phyloP scores from a whole-genome alignment of 2,888 invertebrate genomes.

The Clitarchus hookeri region DNA sequence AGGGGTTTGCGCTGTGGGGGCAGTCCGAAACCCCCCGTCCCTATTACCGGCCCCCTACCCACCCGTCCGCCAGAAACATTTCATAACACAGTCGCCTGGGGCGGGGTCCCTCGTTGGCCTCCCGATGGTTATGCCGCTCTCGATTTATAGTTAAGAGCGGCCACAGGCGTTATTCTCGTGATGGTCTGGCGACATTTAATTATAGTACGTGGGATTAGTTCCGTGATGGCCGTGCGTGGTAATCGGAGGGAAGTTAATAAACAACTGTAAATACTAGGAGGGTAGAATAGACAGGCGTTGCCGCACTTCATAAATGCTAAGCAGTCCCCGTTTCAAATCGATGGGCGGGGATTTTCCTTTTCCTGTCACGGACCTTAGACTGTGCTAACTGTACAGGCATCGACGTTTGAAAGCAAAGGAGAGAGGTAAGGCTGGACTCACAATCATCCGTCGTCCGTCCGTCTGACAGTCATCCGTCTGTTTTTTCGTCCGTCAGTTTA shows the following conservation, averaged over 20 bases:
- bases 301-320: too few species aligned
- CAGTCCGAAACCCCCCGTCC: background rate
- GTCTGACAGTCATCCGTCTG: too few species aligned
- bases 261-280: too few species aligned
- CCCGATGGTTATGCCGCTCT: background rate
- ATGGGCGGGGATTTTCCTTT: too few species aligned
- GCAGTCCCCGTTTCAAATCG: too few species aligned
- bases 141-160: background rate
- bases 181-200: background rate
- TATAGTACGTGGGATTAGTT: constrained; percentile 14
- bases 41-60: background rate
- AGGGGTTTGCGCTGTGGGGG: background rate
- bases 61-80: background rate
- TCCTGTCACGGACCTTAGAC: too few species aligned
- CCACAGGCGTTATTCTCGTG: background rate
- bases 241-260: background rate
- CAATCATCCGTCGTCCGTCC: too few species aligned
- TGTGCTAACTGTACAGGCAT: too few species aligned
- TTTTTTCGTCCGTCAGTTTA: too few species aligned
- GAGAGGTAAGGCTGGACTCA: too few species aligned
- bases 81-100: background rate
- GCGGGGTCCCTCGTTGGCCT: background rate
- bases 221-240: background rate
- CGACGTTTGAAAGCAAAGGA: too few species aligned
- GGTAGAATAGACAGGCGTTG: too few species aligned